These are phyloP conservation scores for Halisarca cf. caerulea DNA, from an alignment of 37 sponge, comb jelly and placozoan species.

Conservation along the genomic window DNA sequence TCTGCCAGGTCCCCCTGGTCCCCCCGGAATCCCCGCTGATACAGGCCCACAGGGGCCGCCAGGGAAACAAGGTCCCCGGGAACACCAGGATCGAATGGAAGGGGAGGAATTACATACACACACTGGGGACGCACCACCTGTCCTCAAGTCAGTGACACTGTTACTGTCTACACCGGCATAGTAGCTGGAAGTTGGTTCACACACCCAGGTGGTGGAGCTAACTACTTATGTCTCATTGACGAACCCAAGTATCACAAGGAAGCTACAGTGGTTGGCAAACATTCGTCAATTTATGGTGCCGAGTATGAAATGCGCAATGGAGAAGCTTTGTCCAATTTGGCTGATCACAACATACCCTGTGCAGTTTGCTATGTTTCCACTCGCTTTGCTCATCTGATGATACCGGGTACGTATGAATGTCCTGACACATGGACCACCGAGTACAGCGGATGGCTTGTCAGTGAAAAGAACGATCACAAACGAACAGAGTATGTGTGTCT, in stretches of 20 bases:
- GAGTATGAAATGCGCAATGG: constrained; percentile 21
- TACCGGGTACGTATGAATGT: constrained; percentile 46
- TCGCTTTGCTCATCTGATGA: constrained; percentile 31
- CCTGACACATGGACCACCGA: constrained; percentile 42
- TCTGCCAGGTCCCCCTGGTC: neutral
- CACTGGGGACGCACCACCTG: constrained; percentile 27
- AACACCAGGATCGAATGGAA: neutral
- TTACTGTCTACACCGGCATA: constrained; percentile 2
- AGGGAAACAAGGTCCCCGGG: neutral
- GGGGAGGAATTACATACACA: constrained; percentile 22
- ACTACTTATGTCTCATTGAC: constrained; percentile 8
- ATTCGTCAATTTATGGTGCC: constrained; percentile 19
- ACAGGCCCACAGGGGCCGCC: neutral
- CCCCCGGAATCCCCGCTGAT: neutral
- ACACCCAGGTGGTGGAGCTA: constrained; percentile 16
- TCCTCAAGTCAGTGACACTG: constrained; percentile 4
- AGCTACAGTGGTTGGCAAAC: neutral
- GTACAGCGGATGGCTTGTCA: constrained; percentile 62
- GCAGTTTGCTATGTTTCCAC: constrained; percentile 50
- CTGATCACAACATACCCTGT: constrained; percentile 51
- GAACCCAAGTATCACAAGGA: constrained; percentile 9
- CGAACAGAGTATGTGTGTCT: constrained; percentile 49
- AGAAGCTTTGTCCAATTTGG: neutral
- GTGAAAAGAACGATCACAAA: constrained; percentile 6
- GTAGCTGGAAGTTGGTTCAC: constrained; percentile 9